Base-by-base conservation (phyloP, 2,888 invertebrate species). In the Kuschelorhynchus macadamiae region DNA sequence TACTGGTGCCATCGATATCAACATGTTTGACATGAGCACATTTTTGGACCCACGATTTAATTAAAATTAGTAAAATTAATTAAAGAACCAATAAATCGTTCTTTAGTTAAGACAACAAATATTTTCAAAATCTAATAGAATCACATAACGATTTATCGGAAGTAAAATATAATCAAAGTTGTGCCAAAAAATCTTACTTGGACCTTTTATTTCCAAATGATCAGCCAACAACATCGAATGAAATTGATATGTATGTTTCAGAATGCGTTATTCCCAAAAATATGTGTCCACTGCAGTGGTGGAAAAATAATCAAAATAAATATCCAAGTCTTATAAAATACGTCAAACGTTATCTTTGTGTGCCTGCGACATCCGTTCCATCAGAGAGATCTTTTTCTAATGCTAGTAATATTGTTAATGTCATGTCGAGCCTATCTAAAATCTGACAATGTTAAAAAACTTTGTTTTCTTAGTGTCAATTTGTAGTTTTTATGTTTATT, bases 31-130 rank as follows among this genome's bases (percentile, higher is more conserved):
- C 55, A 39, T 66, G 18, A 46, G 55, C 18, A 61, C 70, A 30
- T 70, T 70, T 50, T 33, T 67, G 20, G 62, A 70, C 62, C 66
- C 70, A 12, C 30, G 70, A 9, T 70, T 61, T 42, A 66, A 70
- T n/a, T n/a, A n/a, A n/a, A n/a, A n/a, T n/a, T n/a, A n/a, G n/a
- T n/a, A n/a, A n/a, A n/a, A n/a, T n/a, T n/a, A 66, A 67, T 67
- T 46, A 66, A 55, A 41, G 66, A 70, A 61, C 44, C 49, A 52
- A 61, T 60, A 30, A 49, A 49, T 25, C 61, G 70, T 32, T 46
- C 67, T 17, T 41, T 49, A 2, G 16, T 69, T 8, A 60, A 65
- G 44, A 30, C 25, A 39, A 65, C 65, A 46, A 17, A 56, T 21
- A 44, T 44, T 69, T 55, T 52, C 16, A 60, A 41, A 60, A 60